Percentiles rank a stretch among this genome's conserved stretches.
These are phyloP conservation scores for Oppia nitens DNA, from an alignment of 1,140 invertebrate species.

Conservation along the genomic window DNA sequence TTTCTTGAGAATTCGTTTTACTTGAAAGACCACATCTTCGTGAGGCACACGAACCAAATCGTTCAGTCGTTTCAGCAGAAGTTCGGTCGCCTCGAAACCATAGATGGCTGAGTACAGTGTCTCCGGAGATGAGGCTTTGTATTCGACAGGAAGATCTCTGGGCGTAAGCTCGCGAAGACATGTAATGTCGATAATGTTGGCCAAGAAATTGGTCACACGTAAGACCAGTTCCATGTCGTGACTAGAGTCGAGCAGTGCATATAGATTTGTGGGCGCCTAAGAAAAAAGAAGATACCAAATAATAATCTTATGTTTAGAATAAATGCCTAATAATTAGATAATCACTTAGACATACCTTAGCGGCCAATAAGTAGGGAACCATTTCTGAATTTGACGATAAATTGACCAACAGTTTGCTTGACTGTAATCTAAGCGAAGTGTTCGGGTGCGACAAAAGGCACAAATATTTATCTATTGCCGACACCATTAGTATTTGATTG, in stretches of 20 bases:
- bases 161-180: constrained; percentile 30
- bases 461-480: constrained; percentile 10
- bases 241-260: constrained; percentile 31
- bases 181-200: constrained; percentile 34
- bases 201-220: constrained; percentile 36
- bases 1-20: constrained; percentile 23
- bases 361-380: constrained; percentile 41
- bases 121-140: constrained; percentile 41
- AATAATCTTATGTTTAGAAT: neutral
- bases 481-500: constrained; percentile 13
- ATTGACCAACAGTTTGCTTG: constrained; percentile 44
- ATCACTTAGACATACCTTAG: constrained; percentile 29
- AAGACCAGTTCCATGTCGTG: constrained; percentile 35
- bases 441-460: constrained; percentile 27
- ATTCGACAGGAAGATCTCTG: constrained; percentile 34
- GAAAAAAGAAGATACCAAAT: too few species aligned
- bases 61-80: constrained; percentile 33
- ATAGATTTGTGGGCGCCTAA: constrained; percentile 31
- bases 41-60: constrained; percentile 33
- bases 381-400: constrained; percentile 43
- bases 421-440: constrained; percentile 33
- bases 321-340: neutral
- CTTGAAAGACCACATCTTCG: constrained; percentile 33
- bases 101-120: constrained; percentile 38
- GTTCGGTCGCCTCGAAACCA: constrained; percentile 31